Evolutionary conservation across 2,113 vertebrate species (phyloP), one percentile per base, ranked within the genome.

Genomic region (Pycnonotus jocosus): DNA sequence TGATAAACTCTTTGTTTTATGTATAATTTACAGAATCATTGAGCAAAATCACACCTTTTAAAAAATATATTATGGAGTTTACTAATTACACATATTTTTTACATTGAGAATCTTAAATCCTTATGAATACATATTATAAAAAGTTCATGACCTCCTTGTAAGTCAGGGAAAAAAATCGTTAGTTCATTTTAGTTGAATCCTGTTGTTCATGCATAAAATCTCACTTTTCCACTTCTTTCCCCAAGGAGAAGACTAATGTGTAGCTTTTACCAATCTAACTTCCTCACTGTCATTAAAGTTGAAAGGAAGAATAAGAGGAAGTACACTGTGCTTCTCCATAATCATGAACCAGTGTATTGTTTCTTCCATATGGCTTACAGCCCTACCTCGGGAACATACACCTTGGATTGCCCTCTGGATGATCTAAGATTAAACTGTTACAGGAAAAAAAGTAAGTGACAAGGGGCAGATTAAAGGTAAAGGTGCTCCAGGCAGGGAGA

Each of bases 391-490:
- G 28, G 64, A 94, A 93, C 50, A 78, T 58, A 81, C 15, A 92
- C 24, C 58, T 14, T 84, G 68, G 24, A 85, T 65, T 94, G 86
- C 86, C 92, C 81, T 76, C 64, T 68, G 50, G 33, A 42, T 94
- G 65, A 97, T 74, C 80, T 84, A 88, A 38, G 53, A 65, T 56
- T 77, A 81, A 95, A 93, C 24, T 68, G n/a, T 64, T 74, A 38
- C 28, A 73, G 37, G 72, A 73, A 88, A 87, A 65, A 65, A 94
- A 50, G 76, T 50, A 94, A 30, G 27, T 31, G 86, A 17, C 44
- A 84, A 95, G 28, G 54, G 53, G 70, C 30, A 84, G 16, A 68
- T 96, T 94, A 93, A 91, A 94, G 50, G 47, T 80, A 38, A 82
- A 47, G 19, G 37, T 78, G 81, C n/a, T 35, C 47, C 40, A 92